Evolutionary conservation across 2,113 vertebrate genomes (phyloP).

Genomic region (Heteronetta atricapilla): DNA sequence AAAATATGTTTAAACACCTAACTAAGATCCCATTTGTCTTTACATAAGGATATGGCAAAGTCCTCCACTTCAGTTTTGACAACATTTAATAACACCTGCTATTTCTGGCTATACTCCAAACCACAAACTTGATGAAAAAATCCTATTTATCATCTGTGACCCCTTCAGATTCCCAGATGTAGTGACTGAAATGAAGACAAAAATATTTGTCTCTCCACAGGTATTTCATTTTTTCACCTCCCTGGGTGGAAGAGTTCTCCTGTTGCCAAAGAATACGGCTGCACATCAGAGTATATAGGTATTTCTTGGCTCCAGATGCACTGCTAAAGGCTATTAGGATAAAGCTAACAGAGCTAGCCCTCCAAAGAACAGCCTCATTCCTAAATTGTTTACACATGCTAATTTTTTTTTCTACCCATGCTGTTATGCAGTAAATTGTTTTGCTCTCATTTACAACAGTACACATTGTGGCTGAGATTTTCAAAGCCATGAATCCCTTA

Average conservation of each 20-base stretch:
- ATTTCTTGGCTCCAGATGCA: background rate
- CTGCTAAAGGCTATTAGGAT: background rate
- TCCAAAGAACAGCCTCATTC: conserved; percentile 2
- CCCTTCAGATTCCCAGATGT: background rate
- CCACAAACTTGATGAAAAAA: background rate
- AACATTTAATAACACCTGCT: background rate
- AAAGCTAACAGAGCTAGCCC: background rate
- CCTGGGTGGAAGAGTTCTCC: background rate
- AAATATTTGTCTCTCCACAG: background rate
- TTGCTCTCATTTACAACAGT: background rate
- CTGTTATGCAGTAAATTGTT: background rate
- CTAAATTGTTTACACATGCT: conserved; percentile 32
- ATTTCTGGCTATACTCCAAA: background rate
- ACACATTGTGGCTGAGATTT: background rate
- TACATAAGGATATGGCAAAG: background rate
- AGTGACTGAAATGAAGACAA: background rate
- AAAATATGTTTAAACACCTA: background rate
- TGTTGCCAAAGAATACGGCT: background rate
- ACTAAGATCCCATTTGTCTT: background rate
- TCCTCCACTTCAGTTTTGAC: background rate
- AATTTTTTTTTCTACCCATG: background rate
- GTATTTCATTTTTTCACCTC: background rate
- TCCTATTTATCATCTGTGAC: background rate
- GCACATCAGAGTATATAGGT: background rate
- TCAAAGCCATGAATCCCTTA: background rate